These are phyloP conservation scores for Pachycephus smyrnensis DNA, from an alignment of 2,888 invertebrate species.

Conservation along the genomic window DNA sequence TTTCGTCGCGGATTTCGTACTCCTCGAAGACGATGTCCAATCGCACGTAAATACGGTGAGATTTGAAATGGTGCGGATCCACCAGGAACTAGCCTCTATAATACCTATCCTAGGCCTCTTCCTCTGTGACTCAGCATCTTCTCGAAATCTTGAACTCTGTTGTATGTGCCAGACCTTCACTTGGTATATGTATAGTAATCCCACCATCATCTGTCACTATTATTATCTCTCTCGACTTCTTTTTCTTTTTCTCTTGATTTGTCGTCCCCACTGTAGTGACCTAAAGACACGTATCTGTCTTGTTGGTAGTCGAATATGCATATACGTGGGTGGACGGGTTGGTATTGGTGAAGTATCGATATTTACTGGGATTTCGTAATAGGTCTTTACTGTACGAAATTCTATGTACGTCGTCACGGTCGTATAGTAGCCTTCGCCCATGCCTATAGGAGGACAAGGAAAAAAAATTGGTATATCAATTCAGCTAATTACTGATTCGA, in stretches of 20 bases:
- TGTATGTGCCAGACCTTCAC: not conserved
- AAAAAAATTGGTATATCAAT: not conserved
- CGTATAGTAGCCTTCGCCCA: not conserved
- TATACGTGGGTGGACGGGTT: not conserved
- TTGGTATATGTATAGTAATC: not conserved
- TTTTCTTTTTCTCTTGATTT: not conserved
- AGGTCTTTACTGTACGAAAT: not conserved
- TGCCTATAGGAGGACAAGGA: not conserved
- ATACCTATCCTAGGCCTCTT: not conserved
- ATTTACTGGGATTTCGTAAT: not conserved
- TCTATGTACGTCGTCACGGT: not conserved
- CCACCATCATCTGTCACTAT: not conserved
- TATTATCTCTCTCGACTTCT: not conserved
- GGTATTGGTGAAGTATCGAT: not conserved
- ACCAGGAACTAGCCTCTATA: not conserved
- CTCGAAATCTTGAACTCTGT: not conserved
- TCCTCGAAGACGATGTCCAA: not conserved
- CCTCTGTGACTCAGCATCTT: not conserved
- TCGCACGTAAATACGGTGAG: not conserved
- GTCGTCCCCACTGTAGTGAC: not conserved
- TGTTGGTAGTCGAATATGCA: not conserved
- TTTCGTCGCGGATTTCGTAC: not conserved
- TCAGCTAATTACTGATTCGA: not conserved
- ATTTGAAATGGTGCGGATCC: not conserved
- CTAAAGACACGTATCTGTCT: not conserved